Conservation (phyloP, 2,888 invertebrate species). For the Chironomus tentans region DNA sequence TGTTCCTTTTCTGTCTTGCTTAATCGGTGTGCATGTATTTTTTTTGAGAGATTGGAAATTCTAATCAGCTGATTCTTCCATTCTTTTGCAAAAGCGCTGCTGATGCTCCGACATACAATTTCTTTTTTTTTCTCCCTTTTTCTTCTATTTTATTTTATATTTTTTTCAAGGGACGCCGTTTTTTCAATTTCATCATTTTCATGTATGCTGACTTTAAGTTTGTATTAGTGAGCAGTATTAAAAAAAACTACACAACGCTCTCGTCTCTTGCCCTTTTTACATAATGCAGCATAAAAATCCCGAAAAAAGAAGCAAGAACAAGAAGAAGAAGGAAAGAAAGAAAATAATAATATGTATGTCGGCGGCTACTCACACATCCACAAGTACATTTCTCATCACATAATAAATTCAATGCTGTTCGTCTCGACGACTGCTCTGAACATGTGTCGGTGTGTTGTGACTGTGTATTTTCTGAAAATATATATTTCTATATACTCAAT, state of each 20-base stretch:
- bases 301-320: background rate
- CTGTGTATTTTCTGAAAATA: background rate
- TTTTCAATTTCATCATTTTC: constrained; percentile 15
- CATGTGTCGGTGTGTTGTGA: background rate
- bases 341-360: background rate
- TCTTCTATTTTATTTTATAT: too few relatives aligned
- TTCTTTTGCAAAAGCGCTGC: background rate
- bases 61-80: constrained; percentile 26
- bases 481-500: background rate
- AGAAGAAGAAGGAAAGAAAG: background rate
- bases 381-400: background rate
- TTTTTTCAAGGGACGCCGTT: constrained; percentile 26
- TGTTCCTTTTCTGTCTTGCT: too few relatives aligned
- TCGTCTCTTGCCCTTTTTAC: constrained; percentile 27
- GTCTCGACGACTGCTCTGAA: constrained; percentile 13
- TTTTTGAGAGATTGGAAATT: constrained; percentile 10
- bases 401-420: constrained; percentile 10
- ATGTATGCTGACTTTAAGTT: background rate
- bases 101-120: background rate
- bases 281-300: constrained; percentile 26
- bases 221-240: background rate
- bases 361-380: background rate
- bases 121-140: background rate
- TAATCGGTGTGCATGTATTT: too few relatives aligned
- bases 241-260: background rate